Base-by-base conservation (phyloP, 2,797 vertebrate genomes). In the Labroides dimidiatus region DNA sequence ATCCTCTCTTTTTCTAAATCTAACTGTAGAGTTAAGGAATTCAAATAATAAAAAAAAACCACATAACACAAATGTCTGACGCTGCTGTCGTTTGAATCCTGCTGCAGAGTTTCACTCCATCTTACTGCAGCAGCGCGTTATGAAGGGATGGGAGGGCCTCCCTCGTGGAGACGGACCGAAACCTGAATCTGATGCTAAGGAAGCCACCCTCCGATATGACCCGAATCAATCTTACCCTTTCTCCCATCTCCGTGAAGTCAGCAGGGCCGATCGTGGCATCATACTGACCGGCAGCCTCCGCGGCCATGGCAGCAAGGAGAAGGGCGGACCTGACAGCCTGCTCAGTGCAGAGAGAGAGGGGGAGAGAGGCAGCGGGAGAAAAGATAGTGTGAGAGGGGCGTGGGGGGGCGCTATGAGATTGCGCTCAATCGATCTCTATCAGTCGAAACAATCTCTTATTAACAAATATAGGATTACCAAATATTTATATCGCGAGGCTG, bases 201-300 rank as follows among this genome's bases (percentile, higher is more conserved):
- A 1, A 60, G 43, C 42, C 33, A 6, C 8, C 42, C 2, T 14
- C 37, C 12, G 1, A 17, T 10, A 12, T 16, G 12, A 17, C 37
- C 66, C 10, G 12, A 24, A 24, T 17, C 41, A 68, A 27, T 72
- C 82, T 92, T 81, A 93, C 91, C 87, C 69, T 56, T 27, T 92
- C 84, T 17, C 90, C 75, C 91, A 93, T 91, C 86, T 93, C 91
- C 2, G 91, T 93, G 84, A 70, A 77, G 52, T 91, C 82, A 45
- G 75, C 78, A 23, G 53, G 42, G 27, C 43, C 63, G 50, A 56
- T n/a, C 15, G 75, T 55, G 16, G 43, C 81, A 83, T 73, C 82
- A 62, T 77, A 78, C 50, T 14, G 44, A 49, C 72, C 77, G 21
- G 72, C 84, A 78, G 70, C 87, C 69, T 91, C 90, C 59, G 69